A percentile compares a stretch with the other conserved stretches of the same genome.
Conservation (phyloP, 2,113 vertebrate species). For the Apistogramma diplotaenia region DNA sequence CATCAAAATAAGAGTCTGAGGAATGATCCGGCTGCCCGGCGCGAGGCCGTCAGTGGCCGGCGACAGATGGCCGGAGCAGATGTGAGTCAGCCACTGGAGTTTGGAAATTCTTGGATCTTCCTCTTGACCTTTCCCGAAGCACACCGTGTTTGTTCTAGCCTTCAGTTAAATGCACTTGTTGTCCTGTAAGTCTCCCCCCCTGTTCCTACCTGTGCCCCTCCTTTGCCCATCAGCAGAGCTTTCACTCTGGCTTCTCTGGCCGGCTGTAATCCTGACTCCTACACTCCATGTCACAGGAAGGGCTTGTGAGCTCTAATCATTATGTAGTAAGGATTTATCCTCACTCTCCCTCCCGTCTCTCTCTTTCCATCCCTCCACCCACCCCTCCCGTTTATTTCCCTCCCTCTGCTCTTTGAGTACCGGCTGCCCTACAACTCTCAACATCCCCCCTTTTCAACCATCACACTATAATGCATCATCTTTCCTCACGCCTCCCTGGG, state of each 20-base stretch:
- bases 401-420: slow-evolving; percentile 32
- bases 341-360: slow-evolving; percentile 38
- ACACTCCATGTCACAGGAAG: slow-evolving; percentile 72
- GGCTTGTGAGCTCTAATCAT: slow-evolving; percentile 80
- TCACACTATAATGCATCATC: slow-evolving; percentile 6
- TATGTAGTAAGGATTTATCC: slow-evolving; percentile 76
- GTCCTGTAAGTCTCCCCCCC: not conserved
- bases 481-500: not conserved
- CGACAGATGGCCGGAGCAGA: slow-evolving; percentile 54
- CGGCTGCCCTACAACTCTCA: slow-evolving; percentile 41
- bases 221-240: slow-evolving; percentile 35
- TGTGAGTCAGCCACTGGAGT: slow-evolving; percentile 37
- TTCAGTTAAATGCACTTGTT: slow-evolving; percentile 19
- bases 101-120: slow-evolving; percentile 12
- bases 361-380: slow-evolving; percentile 24
- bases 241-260: slow-evolving; percentile 37
- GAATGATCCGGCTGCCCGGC: slow-evolving; percentile 40
- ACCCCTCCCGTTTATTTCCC: slow-evolving; percentile 40
- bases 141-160: not conserved
- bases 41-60: not conserved
- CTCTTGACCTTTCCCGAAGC: not conserved
- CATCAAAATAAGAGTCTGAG: slow-evolving; percentile 41
- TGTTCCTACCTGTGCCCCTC: slow-evolving; percentile 34
- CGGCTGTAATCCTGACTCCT: slow-evolving; percentile 72
- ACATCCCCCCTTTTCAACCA: slow-evolving; percentile 2